Conservation (phyloP, 2,113 vertebrate species). For the Cyprinus carpio region DNA sequence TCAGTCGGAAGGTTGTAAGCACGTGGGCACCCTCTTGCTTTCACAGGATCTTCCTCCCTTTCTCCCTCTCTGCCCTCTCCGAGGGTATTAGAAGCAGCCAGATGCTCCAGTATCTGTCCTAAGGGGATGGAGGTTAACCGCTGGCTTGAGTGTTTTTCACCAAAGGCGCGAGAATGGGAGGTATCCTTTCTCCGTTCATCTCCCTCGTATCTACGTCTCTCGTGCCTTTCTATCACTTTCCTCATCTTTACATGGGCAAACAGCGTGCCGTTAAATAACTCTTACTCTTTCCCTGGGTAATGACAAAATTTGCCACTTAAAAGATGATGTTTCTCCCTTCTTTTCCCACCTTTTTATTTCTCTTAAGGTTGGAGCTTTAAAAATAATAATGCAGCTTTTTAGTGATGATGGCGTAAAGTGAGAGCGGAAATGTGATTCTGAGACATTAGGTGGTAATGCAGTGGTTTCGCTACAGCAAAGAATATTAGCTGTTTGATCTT, state of each 20-base stretch:
- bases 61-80: background rate
- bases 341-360: constrained; percentile 58
- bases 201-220: constrained; percentile 52
- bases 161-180: constrained; percentile 37
- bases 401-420: constrained; percentile 71
- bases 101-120: constrained; percentile 52
- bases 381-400: constrained; percentile 72
- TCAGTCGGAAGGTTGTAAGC: constrained; percentile 40
- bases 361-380: constrained; percentile 67
- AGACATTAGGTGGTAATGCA: constrained; percentile 71
- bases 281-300: constrained; percentile 59
- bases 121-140: constrained; percentile 38
- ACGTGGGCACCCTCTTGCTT: constrained; percentile 39
- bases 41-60: constrained; percentile 9
- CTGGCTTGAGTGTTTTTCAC: constrained; percentile 22
- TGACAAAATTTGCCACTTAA: constrained; percentile 62
- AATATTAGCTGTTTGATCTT: constrained; percentile 66
- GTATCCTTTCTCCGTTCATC: constrained; percentile 41
- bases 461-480: constrained; percentile 62
- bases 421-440: constrained; percentile 77
- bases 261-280: constrained; percentile 57
- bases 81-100: constrained; percentile 34
- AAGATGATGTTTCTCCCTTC: constrained; percentile 58
- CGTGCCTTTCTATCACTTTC: constrained; percentile 52
- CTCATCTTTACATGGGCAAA: constrained; percentile 55